A percentile compares a stretch with the other conserved stretches of the same genome.
phyloP scores from a whole-genome alignment of 2,888 invertebrate genomes.

The Cistogaster globosa region DNA sequence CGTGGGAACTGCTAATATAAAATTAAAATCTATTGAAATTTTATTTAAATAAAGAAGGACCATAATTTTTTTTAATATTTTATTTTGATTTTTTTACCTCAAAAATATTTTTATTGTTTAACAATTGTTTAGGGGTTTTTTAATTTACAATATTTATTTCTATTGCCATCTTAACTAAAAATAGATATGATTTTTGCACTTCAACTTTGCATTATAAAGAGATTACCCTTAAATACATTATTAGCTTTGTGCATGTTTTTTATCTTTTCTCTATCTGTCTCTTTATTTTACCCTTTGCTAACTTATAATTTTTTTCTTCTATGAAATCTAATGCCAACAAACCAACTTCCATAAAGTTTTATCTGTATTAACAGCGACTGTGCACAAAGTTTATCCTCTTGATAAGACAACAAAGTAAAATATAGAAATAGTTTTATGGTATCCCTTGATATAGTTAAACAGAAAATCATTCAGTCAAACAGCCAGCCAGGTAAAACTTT shows the following conservation, averaged over 20 bases:
- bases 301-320: neutral
- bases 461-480: neutral
- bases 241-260: slow-evolving; percentile 27
- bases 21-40: too few species aligned
- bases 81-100: neutral
- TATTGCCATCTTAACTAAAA: neutral
- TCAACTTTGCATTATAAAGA: slow-evolving; percentile 38
- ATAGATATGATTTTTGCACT: slow-evolving; percentile 39
- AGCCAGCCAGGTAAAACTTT: slow-evolving; percentile 37
- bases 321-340: neutral
- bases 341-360: slow-evolving; percentile 14
- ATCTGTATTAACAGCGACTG: slow-evolving; percentile 20
- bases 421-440: slow-evolving; percentile 66
- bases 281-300: neutral
- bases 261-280: neutral
- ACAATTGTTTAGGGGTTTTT: neutral
- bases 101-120: neutral
- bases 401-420: slow-evolving; percentile 55
- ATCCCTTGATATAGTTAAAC: slow-evolving; percentile 32
- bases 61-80: too few species aligned
- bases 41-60: too few species aligned
- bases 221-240: slow-evolving; percentile 37
- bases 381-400: slow-evolving; percentile 60
- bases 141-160: neutral
- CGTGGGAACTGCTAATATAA: too few species aligned